A percentile compares a stretch with the other conserved stretches of the same genome.
These are phyloP conservation scores for Semnornis frantzii DNA, from an alignment of 2,113 vertebrate species.

Conservation along the genomic window DNA sequence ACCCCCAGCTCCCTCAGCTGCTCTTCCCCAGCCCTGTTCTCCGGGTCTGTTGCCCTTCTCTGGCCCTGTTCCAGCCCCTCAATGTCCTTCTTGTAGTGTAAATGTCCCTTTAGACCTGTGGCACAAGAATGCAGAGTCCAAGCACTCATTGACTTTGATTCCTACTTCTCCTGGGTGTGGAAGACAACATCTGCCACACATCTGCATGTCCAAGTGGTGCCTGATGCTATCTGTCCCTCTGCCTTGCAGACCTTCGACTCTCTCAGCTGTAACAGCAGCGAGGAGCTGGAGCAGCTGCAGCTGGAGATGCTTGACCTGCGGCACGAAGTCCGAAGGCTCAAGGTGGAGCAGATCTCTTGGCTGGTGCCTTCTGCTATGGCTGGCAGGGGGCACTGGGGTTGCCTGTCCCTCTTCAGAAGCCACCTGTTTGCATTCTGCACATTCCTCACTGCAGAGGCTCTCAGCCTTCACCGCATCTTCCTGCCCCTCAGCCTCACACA, in stretches of 20 bases:
- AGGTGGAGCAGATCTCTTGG: slow-evolving; percentile 70
- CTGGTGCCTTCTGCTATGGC: neutral
- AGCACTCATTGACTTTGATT: neutral
- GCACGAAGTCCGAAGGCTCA: slow-evolving; percentile 84
- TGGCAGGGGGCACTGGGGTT: neutral
- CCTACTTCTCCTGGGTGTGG: neutral
- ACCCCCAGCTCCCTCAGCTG: too few species aligned
- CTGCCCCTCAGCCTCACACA: neutral
- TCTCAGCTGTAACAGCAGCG: slow-evolving; percentile 78
- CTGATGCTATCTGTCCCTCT: neutral
- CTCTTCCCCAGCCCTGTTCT: too few species aligned
- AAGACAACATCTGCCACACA: neutral
- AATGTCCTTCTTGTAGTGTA: too few species aligned
- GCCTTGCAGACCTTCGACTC: slow-evolving; percentile 79
- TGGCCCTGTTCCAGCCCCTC: too few species aligned
- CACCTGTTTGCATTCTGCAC: neutral
- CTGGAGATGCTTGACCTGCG: slow-evolving; percentile 82
- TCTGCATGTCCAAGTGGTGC: rapidly evolving
- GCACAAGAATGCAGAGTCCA: neutral
- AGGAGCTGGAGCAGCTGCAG: slow-evolving; percentile 86
- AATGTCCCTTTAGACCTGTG: neutral
- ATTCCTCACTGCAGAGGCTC: neutral
- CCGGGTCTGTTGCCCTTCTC: too few species aligned
- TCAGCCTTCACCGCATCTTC: neutral
- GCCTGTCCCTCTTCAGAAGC: neutral